phyloP scores from a whole-genome alignment of 2,113 vertebrate genomes.

The Diglossa brunneiventris region DNA sequence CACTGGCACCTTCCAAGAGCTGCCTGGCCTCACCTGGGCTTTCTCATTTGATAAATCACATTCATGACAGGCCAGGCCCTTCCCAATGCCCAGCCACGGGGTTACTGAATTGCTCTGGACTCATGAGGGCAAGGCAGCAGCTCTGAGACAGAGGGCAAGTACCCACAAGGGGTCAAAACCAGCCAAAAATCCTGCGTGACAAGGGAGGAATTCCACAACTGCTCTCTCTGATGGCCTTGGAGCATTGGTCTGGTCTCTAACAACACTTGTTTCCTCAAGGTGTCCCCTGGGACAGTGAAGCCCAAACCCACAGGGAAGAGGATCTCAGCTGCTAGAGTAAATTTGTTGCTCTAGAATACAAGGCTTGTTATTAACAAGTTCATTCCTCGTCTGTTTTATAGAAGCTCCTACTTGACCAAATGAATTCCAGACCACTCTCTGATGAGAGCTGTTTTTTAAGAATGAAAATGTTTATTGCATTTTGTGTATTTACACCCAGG shows the following conservation, averaged over 20 bases:
- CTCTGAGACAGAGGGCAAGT: background rate
- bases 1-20: background rate
- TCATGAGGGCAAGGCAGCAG: background rate
- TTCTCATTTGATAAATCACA: background rate
- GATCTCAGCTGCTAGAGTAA: background rate
- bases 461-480: background rate
- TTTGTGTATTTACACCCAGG: background rate
- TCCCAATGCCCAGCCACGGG: fast-evolving
- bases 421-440: background rate
- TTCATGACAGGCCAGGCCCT: background rate
- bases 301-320: background rate
- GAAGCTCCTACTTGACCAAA: background rate
- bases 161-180: background rate
- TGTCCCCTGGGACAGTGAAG: background rate
- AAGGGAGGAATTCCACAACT: background rate
- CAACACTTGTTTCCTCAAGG: background rate
- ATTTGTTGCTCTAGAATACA: background rate
- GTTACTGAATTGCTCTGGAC: background rate
- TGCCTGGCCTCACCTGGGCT: background rate
- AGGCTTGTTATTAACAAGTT: background rate
- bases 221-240: fast-evolving
- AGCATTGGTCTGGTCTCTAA: background rate
- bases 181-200: background rate
- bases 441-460: background rate
- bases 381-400: background rate